phyloP scores from a whole-genome alignment of 2,888 invertebrate species.

The Petrophora chlorosata region DNA sequence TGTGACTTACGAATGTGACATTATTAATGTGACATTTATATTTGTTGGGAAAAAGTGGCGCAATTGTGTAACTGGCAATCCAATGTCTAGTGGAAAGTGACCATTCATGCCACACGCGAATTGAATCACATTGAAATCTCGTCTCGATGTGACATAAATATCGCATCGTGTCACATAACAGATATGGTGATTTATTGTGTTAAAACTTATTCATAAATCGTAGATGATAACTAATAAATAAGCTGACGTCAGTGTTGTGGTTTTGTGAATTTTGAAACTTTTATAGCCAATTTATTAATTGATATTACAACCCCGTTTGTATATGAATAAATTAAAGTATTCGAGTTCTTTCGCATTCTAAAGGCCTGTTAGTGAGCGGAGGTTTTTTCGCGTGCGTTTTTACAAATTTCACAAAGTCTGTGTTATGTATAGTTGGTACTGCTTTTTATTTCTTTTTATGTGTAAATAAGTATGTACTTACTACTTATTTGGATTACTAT shows the following conservation, averaged over 20 bases:
- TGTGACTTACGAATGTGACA: slow-evolving; percentile 12
- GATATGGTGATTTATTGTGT: slow-evolving; percentile 14
- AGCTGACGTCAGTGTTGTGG: background rate
- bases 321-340: no score
- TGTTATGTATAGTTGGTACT: no score
- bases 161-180: background rate
- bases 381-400: no score
- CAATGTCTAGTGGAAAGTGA: slow-evolving; percentile 23
- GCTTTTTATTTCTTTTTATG: no score
- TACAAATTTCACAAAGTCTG: no score
- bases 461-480: no score
- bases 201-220: slow-evolving; percentile 2
- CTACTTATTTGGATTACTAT: no score
- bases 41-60: slow-evolving; percentile 24
- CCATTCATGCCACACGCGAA: slow-evolving; percentile 14
- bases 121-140: slow-evolving; percentile 10
- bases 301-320: no score
- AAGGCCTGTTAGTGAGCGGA: no score
- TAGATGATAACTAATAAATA: slow-evolving; percentile 10
- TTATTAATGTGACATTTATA: slow-evolving; percentile 14
- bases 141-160: slow-evolving; percentile 7
- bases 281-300: background rate
- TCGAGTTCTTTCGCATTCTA: no score
- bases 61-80: slow-evolving; percentile 22
- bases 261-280: background rate